Percentiles rank a stretch among this genome's conserved stretches.
phyloP scores from a whole-genome alignment of 64 coral and sea anemone genomes.

The Actinia equina region DNA sequence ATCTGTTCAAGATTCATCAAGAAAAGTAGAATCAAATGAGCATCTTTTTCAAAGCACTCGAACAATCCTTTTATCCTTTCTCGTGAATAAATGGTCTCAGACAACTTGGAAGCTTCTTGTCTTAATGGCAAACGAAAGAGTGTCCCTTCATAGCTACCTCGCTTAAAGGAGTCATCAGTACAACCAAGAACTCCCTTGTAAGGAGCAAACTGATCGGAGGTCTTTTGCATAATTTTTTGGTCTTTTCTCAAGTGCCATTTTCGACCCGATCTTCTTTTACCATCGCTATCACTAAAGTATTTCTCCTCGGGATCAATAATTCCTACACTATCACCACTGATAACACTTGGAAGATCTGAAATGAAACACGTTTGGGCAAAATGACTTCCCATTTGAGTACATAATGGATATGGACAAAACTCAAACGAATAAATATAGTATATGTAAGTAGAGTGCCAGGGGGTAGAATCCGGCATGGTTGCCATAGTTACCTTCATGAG shows the following conservation, averaged over 20 bases:
- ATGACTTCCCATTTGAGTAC: too few species aligned
- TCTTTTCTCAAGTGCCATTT: background rate
- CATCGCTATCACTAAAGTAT: conserved; percentile 43
- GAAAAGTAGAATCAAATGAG: conserved; percentile 57
- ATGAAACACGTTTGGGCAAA: background rate
- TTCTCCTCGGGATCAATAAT: conserved; percentile 83
- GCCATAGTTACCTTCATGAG: too few species aligned
- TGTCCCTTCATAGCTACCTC: conserved; percentile 59
- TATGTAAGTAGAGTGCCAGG: too few species aligned
- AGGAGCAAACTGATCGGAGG: conserved; percentile 61
- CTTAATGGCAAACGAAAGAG: conserved; percentile 86
- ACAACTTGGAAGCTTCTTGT: conserved; percentile 48
- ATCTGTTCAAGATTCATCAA: conserved; percentile 76
- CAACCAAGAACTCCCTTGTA: conserved; percentile 69
- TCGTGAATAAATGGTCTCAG: conserved; percentile 63
- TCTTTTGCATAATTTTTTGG: background rate
- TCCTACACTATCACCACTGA: conserved; percentile 44
- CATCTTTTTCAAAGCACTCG: conserved; percentile 61
- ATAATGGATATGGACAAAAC: too few species aligned
- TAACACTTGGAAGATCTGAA: conserved; percentile 82
- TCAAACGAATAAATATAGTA: background rate
- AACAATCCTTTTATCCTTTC: conserved; percentile 63
- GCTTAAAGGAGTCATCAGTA: conserved; percentile 28
- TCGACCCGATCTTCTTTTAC: conserved; percentile 41
- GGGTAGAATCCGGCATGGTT: too few species aligned